These are phyloP conservation scores for Ochropleura plecta DNA, from an alignment of 2,888 invertebrate species.

Conservation along the genomic window DNA sequence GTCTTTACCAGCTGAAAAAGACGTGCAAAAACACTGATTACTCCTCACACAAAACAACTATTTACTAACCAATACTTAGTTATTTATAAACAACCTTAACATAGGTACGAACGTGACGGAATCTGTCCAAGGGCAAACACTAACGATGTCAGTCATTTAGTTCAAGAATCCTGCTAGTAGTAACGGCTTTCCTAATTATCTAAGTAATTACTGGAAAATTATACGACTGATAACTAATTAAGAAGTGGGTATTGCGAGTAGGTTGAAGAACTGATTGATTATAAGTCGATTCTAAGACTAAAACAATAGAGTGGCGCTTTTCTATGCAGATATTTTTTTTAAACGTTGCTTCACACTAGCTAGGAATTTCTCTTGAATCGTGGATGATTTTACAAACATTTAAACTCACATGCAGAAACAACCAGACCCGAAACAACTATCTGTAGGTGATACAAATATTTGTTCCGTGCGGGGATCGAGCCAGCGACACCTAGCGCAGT, in stretches of 20 bases:
- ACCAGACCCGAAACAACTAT: too few relatives aligned
- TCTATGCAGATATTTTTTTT: too few relatives aligned
- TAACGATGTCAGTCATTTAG: conserved; percentile 57
- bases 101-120: conserved; percentile 15
- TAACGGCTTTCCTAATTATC: conserved; percentile 37
- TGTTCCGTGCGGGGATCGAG: too few relatives aligned
- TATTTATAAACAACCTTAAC: conserved; percentile 40
- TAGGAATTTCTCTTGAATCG: too few relatives aligned
- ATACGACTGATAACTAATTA: conserved; percentile 27
- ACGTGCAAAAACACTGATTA: not conserved
- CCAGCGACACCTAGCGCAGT: too few relatives aligned
- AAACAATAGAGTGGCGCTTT: too few relatives aligned
- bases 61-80: conserved; percentile 5
- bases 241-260: not conserved
- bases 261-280: not conserved
- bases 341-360: too few relatives aligned
- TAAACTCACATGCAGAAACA: too few relatives aligned
- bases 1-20: not conserved
- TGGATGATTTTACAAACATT: too few relatives aligned
- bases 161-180: conserved; percentile 52
- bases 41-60: not conserved
- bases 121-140: conserved; percentile 39
- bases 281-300: too few relatives aligned
- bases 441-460: too few relatives aligned
- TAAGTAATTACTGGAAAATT: conserved; percentile 35